Conservation (phyloP, 2,888 invertebrate species). For the Drosophila heteroneura region DNA sequence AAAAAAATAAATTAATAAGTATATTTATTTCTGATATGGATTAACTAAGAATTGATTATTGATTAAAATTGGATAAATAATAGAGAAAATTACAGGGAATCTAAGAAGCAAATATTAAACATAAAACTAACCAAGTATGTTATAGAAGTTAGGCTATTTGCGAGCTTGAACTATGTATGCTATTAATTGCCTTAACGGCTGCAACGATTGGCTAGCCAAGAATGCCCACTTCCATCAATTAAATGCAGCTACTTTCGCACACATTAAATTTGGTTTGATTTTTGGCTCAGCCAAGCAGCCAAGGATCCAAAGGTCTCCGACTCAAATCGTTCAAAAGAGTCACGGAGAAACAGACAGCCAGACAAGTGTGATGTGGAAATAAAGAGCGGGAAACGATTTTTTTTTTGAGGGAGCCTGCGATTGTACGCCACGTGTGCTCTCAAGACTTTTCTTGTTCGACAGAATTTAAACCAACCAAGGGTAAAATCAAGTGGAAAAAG, state of each 20-base stretch:
- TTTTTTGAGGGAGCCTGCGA: constrained; percentile 5
- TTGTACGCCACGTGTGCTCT: constrained; percentile 21
- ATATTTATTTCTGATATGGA: no score
- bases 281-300: constrained; percentile 26
- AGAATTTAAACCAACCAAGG: constrained; percentile 54
- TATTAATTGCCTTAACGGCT: constrained; percentile 50
- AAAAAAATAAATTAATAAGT: background rate
- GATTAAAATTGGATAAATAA: background rate
- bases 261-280: constrained; percentile 67
- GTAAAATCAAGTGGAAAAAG: constrained; percentile 75
- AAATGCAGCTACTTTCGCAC: constrained; percentile 63
- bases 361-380: background rate
- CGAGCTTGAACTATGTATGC: constrained; percentile 40
- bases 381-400: constrained; percentile 4
- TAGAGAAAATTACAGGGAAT: background rate
- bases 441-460: background rate
- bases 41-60: no score
- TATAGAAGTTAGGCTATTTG: constrained; percentile 18
- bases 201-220: constrained; percentile 26
- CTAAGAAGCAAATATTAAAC: background rate
- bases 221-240: constrained; percentile 22
- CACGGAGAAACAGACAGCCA: constrained; percentile 9
- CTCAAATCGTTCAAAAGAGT: constrained; percentile 2
- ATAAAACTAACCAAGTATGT: constrained; percentile 5
- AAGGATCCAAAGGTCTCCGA: constrained; percentile 7